A percentile compares a stretch with the other conserved stretches of the same genome.
phyloP scores from a whole-genome alignment of 2,113 vertebrate species.

The Chamaetylas fuelleborni region DNA sequence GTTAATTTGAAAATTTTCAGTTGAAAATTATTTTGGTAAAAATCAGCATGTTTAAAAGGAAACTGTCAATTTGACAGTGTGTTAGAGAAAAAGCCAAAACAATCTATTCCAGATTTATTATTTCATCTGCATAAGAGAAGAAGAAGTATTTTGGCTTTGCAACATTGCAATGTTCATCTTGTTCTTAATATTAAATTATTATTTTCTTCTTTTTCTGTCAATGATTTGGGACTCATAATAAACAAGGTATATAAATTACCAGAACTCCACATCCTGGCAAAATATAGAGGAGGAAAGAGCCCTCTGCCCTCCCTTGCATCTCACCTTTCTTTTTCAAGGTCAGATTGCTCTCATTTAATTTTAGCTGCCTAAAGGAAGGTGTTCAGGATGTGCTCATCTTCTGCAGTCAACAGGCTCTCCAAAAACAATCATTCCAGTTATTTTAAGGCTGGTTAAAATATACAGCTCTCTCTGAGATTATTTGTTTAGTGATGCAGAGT shows the following conservation, averaged over 20 bases:
- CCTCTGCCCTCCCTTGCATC: neutral
- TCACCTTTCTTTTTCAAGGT: neutral
- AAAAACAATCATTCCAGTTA: neutral
- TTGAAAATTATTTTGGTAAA: neutral
- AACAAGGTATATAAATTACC: neutral
- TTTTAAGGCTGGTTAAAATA: neutral
- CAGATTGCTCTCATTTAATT: neutral
- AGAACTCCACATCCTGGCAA: neutral
- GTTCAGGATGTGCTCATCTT: neutral
- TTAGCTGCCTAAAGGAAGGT: neutral
- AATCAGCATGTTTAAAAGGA: neutral
- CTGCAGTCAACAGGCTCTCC: neutral
- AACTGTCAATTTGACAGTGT: neutral
- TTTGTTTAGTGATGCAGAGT: neutral
- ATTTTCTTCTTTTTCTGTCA: neutral
- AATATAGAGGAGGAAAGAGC: neutral
- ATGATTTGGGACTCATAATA: neutral
- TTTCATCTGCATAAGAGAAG: neutral
- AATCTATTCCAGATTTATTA: neutral
- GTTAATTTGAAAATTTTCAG: too few species aligned
- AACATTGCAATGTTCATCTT: neutral
- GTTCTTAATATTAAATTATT: neutral
- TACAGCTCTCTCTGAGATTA: neutral
- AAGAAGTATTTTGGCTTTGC: neutral
- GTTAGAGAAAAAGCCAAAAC: neutral